phyloP scores from a whole-genome alignment of 2,113 vertebrate genomes.

The Coturnix japonica region DNA sequence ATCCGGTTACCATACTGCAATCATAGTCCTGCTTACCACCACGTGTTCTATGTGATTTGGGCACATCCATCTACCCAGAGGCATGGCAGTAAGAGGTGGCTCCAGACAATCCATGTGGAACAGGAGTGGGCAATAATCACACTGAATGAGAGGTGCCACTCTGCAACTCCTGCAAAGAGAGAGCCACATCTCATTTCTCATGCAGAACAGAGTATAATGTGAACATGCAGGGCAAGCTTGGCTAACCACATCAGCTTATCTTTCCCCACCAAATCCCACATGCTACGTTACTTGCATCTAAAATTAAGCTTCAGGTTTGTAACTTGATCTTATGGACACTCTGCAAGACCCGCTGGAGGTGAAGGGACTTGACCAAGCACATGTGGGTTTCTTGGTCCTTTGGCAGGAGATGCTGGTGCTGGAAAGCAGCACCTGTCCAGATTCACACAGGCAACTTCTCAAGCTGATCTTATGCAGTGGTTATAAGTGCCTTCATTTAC shows the following conservation, averaged over 20 bases:
- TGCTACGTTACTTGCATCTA: not conserved
- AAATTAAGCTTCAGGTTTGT: constrained; percentile 6
- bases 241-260: not conserved
- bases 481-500: not conserved
- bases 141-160: constrained; percentile 95
- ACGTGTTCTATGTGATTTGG: constrained; percentile 97
- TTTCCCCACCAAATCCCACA: not conserved
- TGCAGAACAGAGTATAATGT: not conserved
- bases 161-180: constrained; percentile 90
- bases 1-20: constrained; percentile 43
- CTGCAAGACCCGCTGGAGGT: not conserved
- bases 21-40: constrained; percentile 83
- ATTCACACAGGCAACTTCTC: not conserved
- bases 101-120: constrained; percentile 99
- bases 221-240: not conserved
- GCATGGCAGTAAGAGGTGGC: constrained; percentile 96
- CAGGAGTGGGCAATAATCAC: constrained; percentile 96
- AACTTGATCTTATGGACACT: not conserved
- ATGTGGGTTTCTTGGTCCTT: not conserved
- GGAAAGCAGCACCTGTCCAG: not conserved
- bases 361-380: not conserved
- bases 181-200: not conserved
- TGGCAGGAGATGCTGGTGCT: not conserved
- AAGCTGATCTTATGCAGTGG: not conserved
- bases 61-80: constrained; percentile 98